These are phyloP conservation scores for Mormoops blainvillei DNA, from an alignment of 2,113 vertebrate genomes.

Conservation along the genomic window DNA sequence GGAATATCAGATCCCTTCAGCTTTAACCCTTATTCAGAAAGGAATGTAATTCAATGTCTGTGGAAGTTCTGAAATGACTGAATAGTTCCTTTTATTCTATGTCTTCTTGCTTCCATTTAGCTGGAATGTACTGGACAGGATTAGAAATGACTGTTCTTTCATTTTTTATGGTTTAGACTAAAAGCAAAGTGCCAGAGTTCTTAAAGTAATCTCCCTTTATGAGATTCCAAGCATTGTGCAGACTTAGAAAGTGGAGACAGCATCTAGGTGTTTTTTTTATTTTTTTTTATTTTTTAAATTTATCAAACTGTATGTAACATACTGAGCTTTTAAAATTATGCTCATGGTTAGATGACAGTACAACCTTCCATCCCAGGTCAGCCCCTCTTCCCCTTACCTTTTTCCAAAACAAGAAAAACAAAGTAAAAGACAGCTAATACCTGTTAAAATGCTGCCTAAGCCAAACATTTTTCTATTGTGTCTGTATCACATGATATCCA, in stretches of 20 bases:
- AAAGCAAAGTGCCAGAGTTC: conserved; percentile 45
- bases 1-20: not conserved
- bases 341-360: conserved; percentile 12
- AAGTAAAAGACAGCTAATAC: conserved; percentile 30
- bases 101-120: conserved; percentile 46
- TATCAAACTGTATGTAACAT: conserved; percentile 13
- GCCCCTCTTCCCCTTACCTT: not conserved
- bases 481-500: conserved; percentile 60
- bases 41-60: conserved; percentile 3
- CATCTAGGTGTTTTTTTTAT: too few relatives aligned
- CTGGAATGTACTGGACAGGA: conserved; percentile 24
- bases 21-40: not conserved
- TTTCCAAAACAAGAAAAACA: conserved; percentile 53
- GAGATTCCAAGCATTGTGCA: conserved; percentile 54
- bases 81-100: conserved; percentile 28
- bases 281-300: too few relatives aligned
- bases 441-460: conserved; percentile 41
- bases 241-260: conserved; percentile 36
- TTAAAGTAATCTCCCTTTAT: conserved; percentile 49
- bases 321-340: conserved; percentile 22
- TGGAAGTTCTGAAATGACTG: conserved; percentile 14
- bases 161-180: conserved; percentile 44
- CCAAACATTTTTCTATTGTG: conserved; percentile 58
- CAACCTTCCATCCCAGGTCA: conserved; percentile 13
- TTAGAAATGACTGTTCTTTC: conserved; percentile 57